phyloP scores from a whole-genome alignment of 2,797 vertebrate genomes.

The Heliangelus exortis region DNA sequence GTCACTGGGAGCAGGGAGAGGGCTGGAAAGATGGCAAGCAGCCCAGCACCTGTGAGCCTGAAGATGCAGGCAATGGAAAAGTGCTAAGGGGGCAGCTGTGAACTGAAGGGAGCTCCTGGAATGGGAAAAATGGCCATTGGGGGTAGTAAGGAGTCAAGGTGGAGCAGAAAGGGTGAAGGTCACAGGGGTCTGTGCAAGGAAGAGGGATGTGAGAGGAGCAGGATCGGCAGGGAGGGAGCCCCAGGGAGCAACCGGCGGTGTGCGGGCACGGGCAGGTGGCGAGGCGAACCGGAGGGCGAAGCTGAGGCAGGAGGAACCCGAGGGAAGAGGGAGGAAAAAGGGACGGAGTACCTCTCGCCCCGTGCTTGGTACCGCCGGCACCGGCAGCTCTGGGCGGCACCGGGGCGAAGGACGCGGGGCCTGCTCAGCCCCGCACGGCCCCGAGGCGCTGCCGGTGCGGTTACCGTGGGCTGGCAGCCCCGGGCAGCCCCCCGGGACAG shows the following conservation, averaged over 20 bases:
- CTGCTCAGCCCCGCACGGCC: neutral
- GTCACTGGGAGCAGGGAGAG: neutral
- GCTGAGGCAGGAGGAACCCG: fast-evolving
- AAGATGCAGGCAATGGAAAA: neutral
- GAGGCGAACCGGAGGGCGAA: neutral
- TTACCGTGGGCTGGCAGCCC: neutral
- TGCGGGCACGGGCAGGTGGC: neutral
- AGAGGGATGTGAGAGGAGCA: fast-evolving
- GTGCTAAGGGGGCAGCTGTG: neutral
- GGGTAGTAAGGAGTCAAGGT: neutral
- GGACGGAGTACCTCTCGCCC: neutral
- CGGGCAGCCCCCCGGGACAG: too few relatives aligned
- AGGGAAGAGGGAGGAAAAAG: too few relatives aligned
- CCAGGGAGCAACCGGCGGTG: fast-evolving
- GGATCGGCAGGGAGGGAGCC: neutral
- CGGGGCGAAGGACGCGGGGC: neutral
- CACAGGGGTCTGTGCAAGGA: too few relatives aligned
- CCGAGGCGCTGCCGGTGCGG: neutral
- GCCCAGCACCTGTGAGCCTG: neutral
- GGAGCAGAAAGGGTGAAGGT: too few relatives aligned
- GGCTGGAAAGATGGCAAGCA: neutral
- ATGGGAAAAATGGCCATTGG: neutral
- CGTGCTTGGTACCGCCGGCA: neutral
- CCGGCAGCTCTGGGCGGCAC: neutral
- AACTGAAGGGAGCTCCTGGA: neutral